Percentiles rank a stretch among this genome's conserved stretches.
phyloP scores from a whole-genome alignment of 2,888 invertebrate species.

The Heliothis peltigera region DNA sequence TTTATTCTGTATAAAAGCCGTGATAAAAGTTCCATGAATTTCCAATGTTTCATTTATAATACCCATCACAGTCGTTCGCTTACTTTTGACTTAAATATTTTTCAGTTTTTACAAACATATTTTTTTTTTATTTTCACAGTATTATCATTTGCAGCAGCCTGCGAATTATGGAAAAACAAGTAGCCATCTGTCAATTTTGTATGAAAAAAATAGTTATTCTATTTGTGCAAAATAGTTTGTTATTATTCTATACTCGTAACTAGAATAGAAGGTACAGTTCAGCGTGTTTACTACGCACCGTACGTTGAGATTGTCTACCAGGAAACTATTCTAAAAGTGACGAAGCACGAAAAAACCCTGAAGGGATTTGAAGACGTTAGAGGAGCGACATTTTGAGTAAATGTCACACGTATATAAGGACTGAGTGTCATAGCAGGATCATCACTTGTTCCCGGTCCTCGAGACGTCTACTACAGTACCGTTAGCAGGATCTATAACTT shows the following conservation, averaged over 20 bases:
- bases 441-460: conserved; percentile 7
- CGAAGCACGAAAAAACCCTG: conserved; percentile 32
- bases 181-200: no score
- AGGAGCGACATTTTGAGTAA: neutral
- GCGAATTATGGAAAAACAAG: no score
- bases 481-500: neutral
- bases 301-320: neutral
- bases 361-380: neutral
- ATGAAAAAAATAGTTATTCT: neutral
- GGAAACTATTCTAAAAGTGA: conserved; percentile 14
- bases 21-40: no score
- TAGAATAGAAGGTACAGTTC: neutral
- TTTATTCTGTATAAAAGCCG: no score
- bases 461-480: neutral
- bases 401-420: conserved; percentile 18
- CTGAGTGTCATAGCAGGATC: neutral
- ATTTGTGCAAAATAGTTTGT: neutral
- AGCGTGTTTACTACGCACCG: conserved; percentile 1
- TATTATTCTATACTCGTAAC: neutral
- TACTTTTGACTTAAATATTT: no score
- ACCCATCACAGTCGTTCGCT: no score
- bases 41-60: no score
- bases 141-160: no score
- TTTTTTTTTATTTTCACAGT: no score
- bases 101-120: no score